Conservation (phyloP, 1,140 invertebrate genomes). For the Drosophila lacertosa region DNA sequence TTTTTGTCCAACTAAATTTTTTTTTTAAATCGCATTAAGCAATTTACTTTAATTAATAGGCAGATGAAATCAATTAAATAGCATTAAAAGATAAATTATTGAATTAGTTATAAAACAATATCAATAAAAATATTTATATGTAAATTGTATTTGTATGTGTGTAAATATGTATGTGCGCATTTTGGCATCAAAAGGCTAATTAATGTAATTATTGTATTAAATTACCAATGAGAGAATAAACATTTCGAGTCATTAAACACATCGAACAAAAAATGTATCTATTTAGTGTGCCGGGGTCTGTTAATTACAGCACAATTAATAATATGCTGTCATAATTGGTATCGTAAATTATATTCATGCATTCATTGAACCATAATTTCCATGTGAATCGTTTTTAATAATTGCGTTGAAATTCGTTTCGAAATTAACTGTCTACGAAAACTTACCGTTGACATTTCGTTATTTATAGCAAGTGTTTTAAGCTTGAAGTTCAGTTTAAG, state of each 20-base stretch:
- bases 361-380: constrained; percentile 4
- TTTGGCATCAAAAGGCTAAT: constrained; percentile 69
- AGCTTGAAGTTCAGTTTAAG: background rate
- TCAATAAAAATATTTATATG: constrained; percentile 33
- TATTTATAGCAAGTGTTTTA: constrained; percentile 12
- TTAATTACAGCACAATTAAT: constrained; percentile 52
- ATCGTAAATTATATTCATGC: constrained; percentile 22
- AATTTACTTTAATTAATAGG: constrained; percentile 42
- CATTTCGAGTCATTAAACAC: constrained; percentile 75
- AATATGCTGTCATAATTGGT: constrained; percentile 7
- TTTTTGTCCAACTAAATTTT: constrained; percentile 11
- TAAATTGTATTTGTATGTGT: too few relatives aligned
- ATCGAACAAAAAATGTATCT: constrained; percentile 32
- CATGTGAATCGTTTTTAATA: constrained; percentile 31
- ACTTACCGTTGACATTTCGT: background rate
- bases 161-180: constrained; percentile 24
- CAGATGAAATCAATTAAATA: constrained; percentile 71
- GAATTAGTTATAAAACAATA: constrained; percentile 45
- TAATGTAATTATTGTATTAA: constrained; percentile 76
- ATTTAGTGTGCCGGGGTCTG: constrained; percentile 7
- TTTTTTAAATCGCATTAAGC: constrained; percentile 17
- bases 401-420: background rate
- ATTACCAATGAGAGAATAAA: constrained; percentile 66
- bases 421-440: constrained; percentile 12
- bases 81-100: constrained; percentile 68